Base-by-base conservation (phyloP, 2,113 vertebrate species). In the Syrmaticus mikado region DNA sequence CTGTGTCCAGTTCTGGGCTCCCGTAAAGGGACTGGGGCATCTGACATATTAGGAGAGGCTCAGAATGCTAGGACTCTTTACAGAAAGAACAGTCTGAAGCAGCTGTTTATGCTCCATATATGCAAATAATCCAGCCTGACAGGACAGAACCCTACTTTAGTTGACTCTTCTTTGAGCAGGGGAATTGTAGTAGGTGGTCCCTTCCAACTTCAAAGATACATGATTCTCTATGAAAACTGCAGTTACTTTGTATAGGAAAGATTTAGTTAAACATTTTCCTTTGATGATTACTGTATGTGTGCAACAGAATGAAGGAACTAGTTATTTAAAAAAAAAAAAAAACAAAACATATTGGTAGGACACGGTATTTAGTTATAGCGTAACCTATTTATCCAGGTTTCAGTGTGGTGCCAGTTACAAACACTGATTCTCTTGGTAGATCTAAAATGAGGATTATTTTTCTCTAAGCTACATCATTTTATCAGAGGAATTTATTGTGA, bases 401-500 rank as follows among this genome's bases (percentile, higher is more conserved):
- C 92, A 95, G 55, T 86, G 82, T 92, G 93, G 71, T 97, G 94
- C 97, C 93, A 94, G 64, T 94, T 95, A 55, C 90, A 96, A 96
- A 97, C 96, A 96, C 92, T 97, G 94, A 92, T 95, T 84, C 96
- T 96, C 96, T 97, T 95, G 94, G 96, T 77, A 80, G 58, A 88
- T 95, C 73, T 97, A 91, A 95, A 97, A 94, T 95, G 88, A 34
- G 50, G 30, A 90, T 97, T 92, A 72, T 94, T 96, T 96, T 95
- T 94, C 70, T 90, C 92, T 79, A 94, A 97, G 92, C 93, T 72
- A 85, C 96, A 94, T 94, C 82, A 82, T 95, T 95, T 96, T 95
- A 92, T 98, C 96, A 97, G 96, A 97, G 95, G 95, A 95, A 92
- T 97, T 97, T 95, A 97, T 98, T 98, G 96, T 98, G 82, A 93